These are phyloP conservation scores for Avahi laniger DNA, from an alignment of 2,797 vertebrate species.

Conservation along the genomic window DNA sequence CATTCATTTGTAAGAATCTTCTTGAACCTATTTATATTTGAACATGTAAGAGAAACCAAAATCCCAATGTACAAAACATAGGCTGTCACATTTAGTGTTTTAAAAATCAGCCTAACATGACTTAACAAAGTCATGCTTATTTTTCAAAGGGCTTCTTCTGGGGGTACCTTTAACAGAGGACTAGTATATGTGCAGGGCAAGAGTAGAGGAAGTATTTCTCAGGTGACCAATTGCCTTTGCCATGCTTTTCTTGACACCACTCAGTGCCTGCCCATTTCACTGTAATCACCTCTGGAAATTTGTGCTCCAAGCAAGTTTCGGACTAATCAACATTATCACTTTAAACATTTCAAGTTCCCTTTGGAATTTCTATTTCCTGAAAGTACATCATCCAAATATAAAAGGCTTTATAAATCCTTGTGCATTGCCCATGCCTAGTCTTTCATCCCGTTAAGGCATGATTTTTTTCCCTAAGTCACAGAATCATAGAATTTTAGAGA, in stretches of 20 bases:
- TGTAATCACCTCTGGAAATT: not conserved
- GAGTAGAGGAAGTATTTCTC: not conserved
- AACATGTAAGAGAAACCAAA: slow-evolving; percentile 8
- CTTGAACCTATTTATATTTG: slow-evolving; percentile 21
- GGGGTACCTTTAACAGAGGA: not conserved
- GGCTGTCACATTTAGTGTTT: not conserved
- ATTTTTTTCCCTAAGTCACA: not conserved
- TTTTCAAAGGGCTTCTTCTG: not conserved
- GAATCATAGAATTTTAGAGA: slow-evolving; percentile 28
- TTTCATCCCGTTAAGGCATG: not conserved
- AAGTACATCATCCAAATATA: not conserved
- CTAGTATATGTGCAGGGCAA: not conserved
- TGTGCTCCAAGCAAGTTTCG: not conserved
- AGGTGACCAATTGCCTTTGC: not conserved
- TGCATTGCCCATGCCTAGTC: not conserved
- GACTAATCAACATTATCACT: not conserved
- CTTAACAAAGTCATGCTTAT: not conserved
- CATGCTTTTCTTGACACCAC: not conserved
- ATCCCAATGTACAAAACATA: not conserved
- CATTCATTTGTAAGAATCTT: not conserved
- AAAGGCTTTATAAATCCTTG: not conserved
- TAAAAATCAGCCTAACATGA: not conserved
- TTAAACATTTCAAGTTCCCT: slow-evolving; percentile 28
- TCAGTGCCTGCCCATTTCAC: not conserved
- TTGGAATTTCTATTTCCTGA: slow-evolving; percentile 21